Base-by-base conservation (phyloP, 1,140 invertebrate genomes). In the Drosophila setifemur region DNA sequence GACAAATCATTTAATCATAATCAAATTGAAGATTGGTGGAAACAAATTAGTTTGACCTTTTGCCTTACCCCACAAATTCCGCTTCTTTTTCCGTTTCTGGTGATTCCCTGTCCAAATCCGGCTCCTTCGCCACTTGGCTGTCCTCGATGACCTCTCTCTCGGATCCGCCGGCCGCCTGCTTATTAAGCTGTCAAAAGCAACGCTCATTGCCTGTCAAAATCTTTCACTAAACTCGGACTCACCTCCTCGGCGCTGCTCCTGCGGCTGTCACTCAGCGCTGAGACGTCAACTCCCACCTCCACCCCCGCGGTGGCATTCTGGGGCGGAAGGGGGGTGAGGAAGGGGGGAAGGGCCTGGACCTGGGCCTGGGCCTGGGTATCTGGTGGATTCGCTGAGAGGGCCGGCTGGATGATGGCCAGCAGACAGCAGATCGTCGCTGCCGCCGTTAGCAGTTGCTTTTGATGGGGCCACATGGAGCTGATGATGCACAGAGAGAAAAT, bases 121-220 rank as follows among this genome's bases (percentile, higher is more conserved):
- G 7, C 11, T 49, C 21, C 4, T 8, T 16, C 5, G 14, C 18
- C 39, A 53, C 43, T 39, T 71, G 28, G 6, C 50, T 61, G 43
- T 69, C 79, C 35, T 54, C 55, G 31, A 31, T 70, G 67, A 63
- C 72, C 60, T 58, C 60, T 54, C 47, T 39, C 47, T 54, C 55
- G 26, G 42, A 52, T 18, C 42, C 57, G 11, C 42, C 37, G 39
- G 14, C 57, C 33, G 57, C 31, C 71, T 72, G 71, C 67, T 69
- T 73, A 85, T 86, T 81, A 76, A 86, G 61, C 75, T 86, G 82
- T 86, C 81, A 76, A 86, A 73, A 86, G 43, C 35, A 25, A 64
- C 57, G 66, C 53, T 75, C 67, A 85, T 75, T 79, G 76, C 29
- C 75, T 72, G 55, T 76, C 78, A 86, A 86, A 78, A 64, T 83